Percentiles rank a stretch among this genome's conserved stretches.
Conservation (phyloP, 2,113 vertebrate species). For the Rana temporaria region DNA sequence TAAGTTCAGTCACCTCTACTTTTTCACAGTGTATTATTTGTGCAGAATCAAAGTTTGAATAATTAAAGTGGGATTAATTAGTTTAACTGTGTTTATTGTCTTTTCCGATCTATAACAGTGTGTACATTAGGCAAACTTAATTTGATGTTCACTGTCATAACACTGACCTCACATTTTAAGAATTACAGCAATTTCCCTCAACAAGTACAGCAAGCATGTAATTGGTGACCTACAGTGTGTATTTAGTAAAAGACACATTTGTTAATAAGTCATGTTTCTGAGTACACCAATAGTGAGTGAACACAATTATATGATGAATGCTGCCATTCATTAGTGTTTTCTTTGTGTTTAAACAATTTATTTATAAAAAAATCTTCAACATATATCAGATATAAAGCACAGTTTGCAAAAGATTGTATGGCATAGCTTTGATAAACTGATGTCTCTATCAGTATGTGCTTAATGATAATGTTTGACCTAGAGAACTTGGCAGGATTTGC, state of each 20-base stretch:
- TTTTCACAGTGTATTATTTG: no score
- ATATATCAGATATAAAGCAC: no score
- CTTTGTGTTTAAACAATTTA: no score
- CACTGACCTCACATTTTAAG: constrained; percentile 42
- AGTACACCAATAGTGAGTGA: not conserved
- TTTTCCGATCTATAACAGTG: not conserved
- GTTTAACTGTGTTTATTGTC: not conserved
- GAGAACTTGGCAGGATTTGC: no score
- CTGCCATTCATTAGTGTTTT: no score
- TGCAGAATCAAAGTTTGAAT: no score
- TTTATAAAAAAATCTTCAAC: no score
- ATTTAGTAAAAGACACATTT: constrained; percentile 11
- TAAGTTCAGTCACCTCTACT: no score
- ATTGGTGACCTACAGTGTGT: constrained; percentile 33
- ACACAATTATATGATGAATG: not conserved
- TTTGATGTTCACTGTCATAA: constrained; percentile 18
- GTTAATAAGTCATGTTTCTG: constrained; percentile 19
- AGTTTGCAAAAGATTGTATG: no score
- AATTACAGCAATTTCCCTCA: constrained; percentile 1
- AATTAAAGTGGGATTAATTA: not conserved
- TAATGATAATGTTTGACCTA: no score
- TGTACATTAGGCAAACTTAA: constrained; percentile 16
- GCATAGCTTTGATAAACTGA: no score
- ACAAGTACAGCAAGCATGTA: not conserved
- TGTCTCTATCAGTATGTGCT: no score